phyloP scores from a whole-genome alignment of 2,797 vertebrate species.

The Rhadinocentrus ornatus region DNA sequence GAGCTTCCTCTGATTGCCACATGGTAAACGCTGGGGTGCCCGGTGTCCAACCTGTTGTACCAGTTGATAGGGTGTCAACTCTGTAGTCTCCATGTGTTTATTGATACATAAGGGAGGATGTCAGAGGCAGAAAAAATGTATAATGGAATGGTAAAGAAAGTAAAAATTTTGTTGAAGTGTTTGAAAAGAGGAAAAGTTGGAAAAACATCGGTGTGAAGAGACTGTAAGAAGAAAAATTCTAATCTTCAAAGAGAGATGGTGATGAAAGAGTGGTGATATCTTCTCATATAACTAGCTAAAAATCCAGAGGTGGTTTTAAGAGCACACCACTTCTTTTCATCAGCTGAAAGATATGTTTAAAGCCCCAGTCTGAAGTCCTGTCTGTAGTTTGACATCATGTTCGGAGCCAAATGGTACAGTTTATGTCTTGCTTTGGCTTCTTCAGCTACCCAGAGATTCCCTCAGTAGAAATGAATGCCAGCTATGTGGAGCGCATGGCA shows the following conservation, averaged over 20 bases:
- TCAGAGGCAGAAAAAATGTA: slow-evolving; percentile 14
- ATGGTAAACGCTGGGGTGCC: slow-evolving; percentile 33
- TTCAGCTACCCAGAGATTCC: slow-evolving; percentile 60
- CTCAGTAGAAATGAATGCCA: slow-evolving; percentile 73
- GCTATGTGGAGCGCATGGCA: slow-evolving; percentile 60
- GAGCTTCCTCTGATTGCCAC: slow-evolving; percentile 52
- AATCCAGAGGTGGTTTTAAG: slow-evolving; percentile 29
- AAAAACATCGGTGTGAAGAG: slow-evolving; percentile 2
- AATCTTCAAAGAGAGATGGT: slow-evolving; percentile 4
- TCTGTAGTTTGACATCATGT: slow-evolving; percentile 64
- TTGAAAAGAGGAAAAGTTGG: background rate
- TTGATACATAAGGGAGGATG: slow-evolving; percentile 11
- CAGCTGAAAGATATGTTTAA: slow-evolving; percentile 35
- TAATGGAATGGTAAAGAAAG: background rate
- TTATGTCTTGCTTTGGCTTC: slow-evolving; percentile 61
- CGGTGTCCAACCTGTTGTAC: slow-evolving; percentile 44
- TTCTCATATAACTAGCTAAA: slow-evolving; percentile 31
- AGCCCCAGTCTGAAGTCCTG: slow-evolving; percentile 30
- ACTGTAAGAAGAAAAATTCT: slow-evolving; percentile 17
- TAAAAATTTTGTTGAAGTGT: slow-evolving; percentile 3
- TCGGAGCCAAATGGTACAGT: slow-evolving; percentile 59
- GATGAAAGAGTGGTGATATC: slow-evolving; percentile 8
- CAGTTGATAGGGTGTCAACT: slow-evolving; percentile 45
- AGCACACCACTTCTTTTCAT: slow-evolving; percentile 27
- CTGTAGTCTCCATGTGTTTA: slow-evolving; percentile 36